phyloP scores from a whole-genome alignment of 2,113 vertebrate species.

The Chascanopsetta lugubris region DNA sequence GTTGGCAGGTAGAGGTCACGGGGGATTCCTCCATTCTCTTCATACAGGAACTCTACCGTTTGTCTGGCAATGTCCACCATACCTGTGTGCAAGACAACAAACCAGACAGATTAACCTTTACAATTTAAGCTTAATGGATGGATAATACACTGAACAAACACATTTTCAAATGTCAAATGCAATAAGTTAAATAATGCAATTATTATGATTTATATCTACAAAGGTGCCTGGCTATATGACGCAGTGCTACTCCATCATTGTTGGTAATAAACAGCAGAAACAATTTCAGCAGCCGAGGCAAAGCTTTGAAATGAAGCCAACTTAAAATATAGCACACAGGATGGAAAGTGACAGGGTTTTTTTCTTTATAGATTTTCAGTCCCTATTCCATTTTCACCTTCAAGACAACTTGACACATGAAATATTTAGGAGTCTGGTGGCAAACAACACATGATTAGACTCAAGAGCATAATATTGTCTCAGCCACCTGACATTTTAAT shows the following conservation, averaged over 20 bases:
- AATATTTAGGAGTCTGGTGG: too few relatives aligned
- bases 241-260: not conserved
- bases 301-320: too few relatives aligned
- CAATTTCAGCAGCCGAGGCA: too few relatives aligned
- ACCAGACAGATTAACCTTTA: not conserved
- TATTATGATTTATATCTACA: not conserved
- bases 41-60: slow-evolving; percentile 97
- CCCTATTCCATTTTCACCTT: not conserved
- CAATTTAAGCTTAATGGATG: not conserved
- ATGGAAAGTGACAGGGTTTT: not conserved
- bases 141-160: too few relatives aligned
- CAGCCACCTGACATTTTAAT: not conserved
- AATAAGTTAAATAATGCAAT: not conserved
- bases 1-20: slow-evolving; percentile 97
- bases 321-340: not conserved
- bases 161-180: not conserved
- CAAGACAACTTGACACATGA: not conserved
- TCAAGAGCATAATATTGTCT: not conserved
- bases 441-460: not conserved
- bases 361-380: not conserved
- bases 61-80: slow-evolving; percentile 97
- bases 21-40: slow-evolving; percentile 97
- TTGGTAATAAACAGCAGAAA: not conserved
- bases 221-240: not conserved
- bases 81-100: slow-evolving; percentile 49